These are phyloP conservation scores for Metalampra italica DNA, from an alignment of 2,888 invertebrate genomes.

Conservation along the genomic window DNA sequence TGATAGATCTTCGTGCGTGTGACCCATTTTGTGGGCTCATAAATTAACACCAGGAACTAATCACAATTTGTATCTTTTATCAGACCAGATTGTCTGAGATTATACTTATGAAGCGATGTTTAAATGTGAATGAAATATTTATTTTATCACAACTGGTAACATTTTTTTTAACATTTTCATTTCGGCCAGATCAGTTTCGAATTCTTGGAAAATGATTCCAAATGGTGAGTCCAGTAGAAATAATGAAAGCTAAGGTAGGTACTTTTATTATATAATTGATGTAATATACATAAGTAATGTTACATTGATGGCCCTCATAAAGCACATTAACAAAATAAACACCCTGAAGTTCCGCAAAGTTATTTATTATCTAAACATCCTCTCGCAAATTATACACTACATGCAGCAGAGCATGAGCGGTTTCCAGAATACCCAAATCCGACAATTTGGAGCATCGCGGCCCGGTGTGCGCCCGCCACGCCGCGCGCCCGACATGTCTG, in stretches of 20 bases:
- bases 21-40: constrained; percentile 27
- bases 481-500: constrained; percentile 45
- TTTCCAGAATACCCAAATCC: constrained; percentile 48
- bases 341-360: constrained; percentile 38
- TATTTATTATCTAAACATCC: constrained; percentile 62
- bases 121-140: too few species aligned
- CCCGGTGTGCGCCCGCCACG: constrained; percentile 50
- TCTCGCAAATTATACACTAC: constrained; percentile 41
- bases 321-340: constrained; percentile 20
- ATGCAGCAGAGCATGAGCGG: constrained; percentile 32
- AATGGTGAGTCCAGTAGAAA: too few species aligned
- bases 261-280: too few species aligned
- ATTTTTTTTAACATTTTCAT: too few species aligned
- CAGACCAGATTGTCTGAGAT: neutral
- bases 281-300: too few species aligned
- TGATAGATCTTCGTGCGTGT: constrained; percentile 20
- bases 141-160: too few species aligned
- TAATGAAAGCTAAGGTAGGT: too few species aligned
- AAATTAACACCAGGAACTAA: neutral
- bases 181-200: too few species aligned
- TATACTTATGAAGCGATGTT: neutral
- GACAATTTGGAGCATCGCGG: constrained; percentile 61
- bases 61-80: neutral
- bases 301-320: constrained; percentile 1
- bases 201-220: too few species aligned